These are phyloP conservation scores for Holocentrus rufus DNA, from an alignment of 2,797 vertebrate genomes.

Conservation along the genomic window DNA sequence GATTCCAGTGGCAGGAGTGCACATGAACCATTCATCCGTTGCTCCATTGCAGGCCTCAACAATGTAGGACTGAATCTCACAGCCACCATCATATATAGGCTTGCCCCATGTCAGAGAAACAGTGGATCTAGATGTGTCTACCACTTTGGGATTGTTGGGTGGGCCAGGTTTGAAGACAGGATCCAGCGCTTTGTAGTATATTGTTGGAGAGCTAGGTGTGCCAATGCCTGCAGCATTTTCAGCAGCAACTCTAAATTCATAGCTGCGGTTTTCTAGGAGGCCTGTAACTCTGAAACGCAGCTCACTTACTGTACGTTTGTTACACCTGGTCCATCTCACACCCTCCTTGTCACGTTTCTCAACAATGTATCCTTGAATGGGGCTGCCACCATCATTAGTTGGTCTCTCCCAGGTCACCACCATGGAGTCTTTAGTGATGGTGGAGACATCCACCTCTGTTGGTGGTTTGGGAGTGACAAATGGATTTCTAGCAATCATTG, in stretches of 20 bases:
- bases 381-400: slow-evolving; percentile 90
- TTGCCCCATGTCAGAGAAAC: slow-evolving; percentile 95
- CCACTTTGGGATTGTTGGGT: slow-evolving; percentile 95
- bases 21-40: slow-evolving; percentile 94
- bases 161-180: slow-evolving; percentile 96
- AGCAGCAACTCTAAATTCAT: slow-evolving; percentile 96
- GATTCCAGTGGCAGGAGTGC: slow-evolving; percentile 93
- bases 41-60: slow-evolving; percentile 90
- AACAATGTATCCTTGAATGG: slow-evolving; percentile 92
- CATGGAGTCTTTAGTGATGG: slow-evolving; percentile 97
- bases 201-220: slow-evolving; percentile 88
- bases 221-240: slow-evolving; percentile 97
- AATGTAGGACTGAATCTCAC: slow-evolving; percentile 97
- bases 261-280: slow-evolving; percentile 93
- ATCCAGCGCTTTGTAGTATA: slow-evolving; percentile 94
- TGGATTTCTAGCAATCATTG: slow-evolving; percentile 92
- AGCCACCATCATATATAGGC: slow-evolving; percentile 98
- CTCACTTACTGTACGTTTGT: slow-evolving; percentile 92
- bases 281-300: slow-evolving; percentile 94
- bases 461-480: slow-evolving; percentile 91
- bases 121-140: slow-evolving; percentile 91
- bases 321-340: slow-evolving; percentile 96
- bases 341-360: slow-evolving; percentile 99
- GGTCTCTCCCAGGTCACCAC: slow-evolving; percentile 97
- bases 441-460: slow-evolving; percentile 90